Evolutionary conservation across 2,888 invertebrate genomes (phyloP), one percentile per base, ranked within the genome.

Genomic region (Noctua comes): DNA sequence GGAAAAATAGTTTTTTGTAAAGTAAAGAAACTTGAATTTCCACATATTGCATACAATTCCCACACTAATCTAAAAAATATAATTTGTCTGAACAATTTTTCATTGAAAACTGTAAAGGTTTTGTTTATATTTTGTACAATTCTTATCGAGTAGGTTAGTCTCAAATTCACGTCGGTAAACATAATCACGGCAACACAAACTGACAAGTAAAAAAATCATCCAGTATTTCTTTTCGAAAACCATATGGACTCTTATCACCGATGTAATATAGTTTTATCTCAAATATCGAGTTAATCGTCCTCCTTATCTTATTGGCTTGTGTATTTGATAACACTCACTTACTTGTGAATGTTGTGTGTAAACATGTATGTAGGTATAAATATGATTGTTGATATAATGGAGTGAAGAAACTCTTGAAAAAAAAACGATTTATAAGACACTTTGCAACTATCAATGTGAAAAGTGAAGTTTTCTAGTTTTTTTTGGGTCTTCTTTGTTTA

Each of bases 251-350:
- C 13, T 65, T 86, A 87, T 82, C 81, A 65, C 72, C 64, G 27
- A 54, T 75, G 81, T 80, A 73, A 76, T 83, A 73, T 66, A 74
- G 54, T 85, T 84, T 86, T 88, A 88, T 82, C 85, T 71, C 21
- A 46, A 69, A 54, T 77, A 78, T 86, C 65, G 31, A 69, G 81
- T 81, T 88, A 88, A 88, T 88, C 87, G 74, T 65, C 71, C 4
- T 46, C n/a, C 77, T 87, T 88, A 88, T 88, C 88, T 31, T 82
- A 86, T 79, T 87, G 73, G 46, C 79, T 82, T 71, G 65, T 77
- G 68, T 79, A 77, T 80, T 73, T 75, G 88, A 87, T 88, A 88
- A 85, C 69, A 66, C 66, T 66, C 8, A 73, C 68, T 66, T 43
- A 68, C 65, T 57, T 70, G 68, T 66, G 36, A 76, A 69, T 64